A percentile compares a stretch with the other conserved stretches of the same genome.
These are phyloP conservation scores for Ascidia mentula DNA, from an alignment of 23 tunicate species.

Conservation along the genomic window DNA sequence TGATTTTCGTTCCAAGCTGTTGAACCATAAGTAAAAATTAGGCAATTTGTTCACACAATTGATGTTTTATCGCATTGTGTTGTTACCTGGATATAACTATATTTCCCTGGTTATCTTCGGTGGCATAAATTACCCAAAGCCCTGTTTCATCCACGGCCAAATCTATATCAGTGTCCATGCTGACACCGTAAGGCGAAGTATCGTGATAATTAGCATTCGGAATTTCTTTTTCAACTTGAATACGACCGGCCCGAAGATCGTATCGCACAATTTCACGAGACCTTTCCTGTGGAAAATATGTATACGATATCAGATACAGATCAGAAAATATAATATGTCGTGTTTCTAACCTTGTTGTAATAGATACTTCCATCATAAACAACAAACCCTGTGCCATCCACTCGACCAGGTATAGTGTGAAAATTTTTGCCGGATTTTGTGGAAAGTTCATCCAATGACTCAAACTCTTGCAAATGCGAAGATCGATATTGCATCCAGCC, in stretches of 20 bases:
- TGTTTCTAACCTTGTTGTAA: slow-evolving; percentile 86
- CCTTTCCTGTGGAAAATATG: slow-evolving; percentile 36
- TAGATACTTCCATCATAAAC: slow-evolving; percentile 82
- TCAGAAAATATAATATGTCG: too few relatives aligned
- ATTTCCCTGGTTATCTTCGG: slow-evolving; percentile 86
- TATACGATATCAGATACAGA: neutral
- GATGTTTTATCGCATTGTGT: neutral
- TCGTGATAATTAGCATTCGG: slow-evolving; percentile 90
- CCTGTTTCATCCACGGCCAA: slow-evolving; percentile 95
- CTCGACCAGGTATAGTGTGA: slow-evolving; percentile 39
- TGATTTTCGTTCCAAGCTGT: slow-evolving; percentile 60
- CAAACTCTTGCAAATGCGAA: slow-evolving; percentile 42
- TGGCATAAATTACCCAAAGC: slow-evolving; percentile 98
- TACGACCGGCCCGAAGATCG: slow-evolving; percentile 38
- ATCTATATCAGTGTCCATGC: slow-evolving; percentile 80
- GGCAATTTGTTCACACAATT: neutral
- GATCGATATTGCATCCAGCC: slow-evolving; percentile 46
- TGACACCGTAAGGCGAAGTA: slow-evolving; percentile 85
- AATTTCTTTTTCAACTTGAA: slow-evolving; percentile 31
- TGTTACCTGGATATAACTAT: slow-evolving; percentile 90
- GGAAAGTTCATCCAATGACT: slow-evolving; percentile 14
- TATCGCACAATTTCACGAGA: slow-evolving; percentile 48
- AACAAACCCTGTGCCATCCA: slow-evolving; percentile 95
- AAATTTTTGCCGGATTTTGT: slow-evolving; percentile 24
- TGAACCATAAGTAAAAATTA: neutral